Percentiles rank a stretch among this genome's conserved stretches.
These are phyloP conservation scores for human DNA, from an alignment of 2,113 vertebrate genomes.

Conservation along the genomic window DNA sequence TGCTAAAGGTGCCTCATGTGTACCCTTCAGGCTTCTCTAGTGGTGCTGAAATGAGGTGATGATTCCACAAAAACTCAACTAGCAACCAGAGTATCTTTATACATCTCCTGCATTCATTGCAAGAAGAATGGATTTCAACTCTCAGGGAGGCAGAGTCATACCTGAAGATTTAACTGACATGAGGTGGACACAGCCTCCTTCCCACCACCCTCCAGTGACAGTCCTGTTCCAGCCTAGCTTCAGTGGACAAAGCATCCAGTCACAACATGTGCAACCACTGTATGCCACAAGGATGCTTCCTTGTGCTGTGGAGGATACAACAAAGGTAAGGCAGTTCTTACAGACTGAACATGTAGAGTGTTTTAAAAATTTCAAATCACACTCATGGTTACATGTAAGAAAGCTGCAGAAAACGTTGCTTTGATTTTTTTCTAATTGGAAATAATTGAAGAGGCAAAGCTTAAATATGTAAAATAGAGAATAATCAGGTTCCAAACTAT, in stretches of 20 bases:
- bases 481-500: neutral
- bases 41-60: neutral
- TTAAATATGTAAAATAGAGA: neutral
- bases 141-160: neutral
- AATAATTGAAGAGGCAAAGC: neutral
- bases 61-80: neutral
- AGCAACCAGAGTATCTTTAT: neutral
- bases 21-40: slow-evolving; percentile 1
- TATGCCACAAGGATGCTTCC: neutral
- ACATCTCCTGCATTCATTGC: neutral
- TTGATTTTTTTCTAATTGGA: neutral
- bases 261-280: neutral
- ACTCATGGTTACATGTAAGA: neutral
- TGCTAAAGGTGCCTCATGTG: neutral
- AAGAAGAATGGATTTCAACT: neutral
- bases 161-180: neutral
- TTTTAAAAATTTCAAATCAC: slow-evolving; percentile 8
- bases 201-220: neutral
- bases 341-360: neutral
- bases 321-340: neutral
- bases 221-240: neutral
- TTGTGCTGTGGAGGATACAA: neutral
- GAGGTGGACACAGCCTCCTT: neutral
- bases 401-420: neutral
- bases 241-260: neutral